phyloP scores from a whole-genome alignment of 2,888 invertebrate genomes.

The Macrophya annulata region DNA sequence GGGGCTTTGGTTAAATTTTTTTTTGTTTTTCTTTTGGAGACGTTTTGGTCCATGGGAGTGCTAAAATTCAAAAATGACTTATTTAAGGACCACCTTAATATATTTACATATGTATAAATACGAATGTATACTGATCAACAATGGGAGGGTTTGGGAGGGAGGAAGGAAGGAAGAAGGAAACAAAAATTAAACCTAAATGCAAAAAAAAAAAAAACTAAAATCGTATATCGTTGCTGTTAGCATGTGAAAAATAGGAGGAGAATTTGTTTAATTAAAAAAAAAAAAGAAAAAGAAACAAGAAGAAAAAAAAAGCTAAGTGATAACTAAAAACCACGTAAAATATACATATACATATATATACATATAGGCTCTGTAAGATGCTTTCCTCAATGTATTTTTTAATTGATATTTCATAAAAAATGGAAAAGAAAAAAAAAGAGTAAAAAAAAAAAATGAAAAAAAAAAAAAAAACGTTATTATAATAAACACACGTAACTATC shows the following conservation, averaged over 20 bases:
- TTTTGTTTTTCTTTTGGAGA: too few relatives aligned
- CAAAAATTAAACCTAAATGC: neutral
- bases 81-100: neutral
- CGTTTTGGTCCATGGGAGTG: too few relatives aligned
- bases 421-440: too few relatives aligned
- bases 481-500: slow-evolving; percentile 10
- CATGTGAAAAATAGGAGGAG: neutral
- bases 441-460: neutral
- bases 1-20: too few relatives aligned
- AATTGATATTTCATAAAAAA: slow-evolving; percentile 47
- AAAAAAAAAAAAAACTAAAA: neutral
- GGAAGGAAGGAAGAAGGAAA: neutral
- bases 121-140: slow-evolving; percentile 37
- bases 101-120: slow-evolving; percentile 26
- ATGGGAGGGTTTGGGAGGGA: neutral
- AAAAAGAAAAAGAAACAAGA: too few relatives aligned
- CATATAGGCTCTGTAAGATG: slow-evolving; percentile 38
- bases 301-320: slow-evolving; percentile 32
- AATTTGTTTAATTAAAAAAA: accelerated
- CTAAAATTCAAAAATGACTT: neutral
- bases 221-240: neutral
- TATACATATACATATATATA: neutral
- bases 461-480: neutral
- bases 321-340: slow-evolving; percentile 14
- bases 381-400: slow-evolving; percentile 52